A percentile compares a stretch with the other conserved stretches of the same genome.
phyloP scores from a whole-genome alignment of 1,140 invertebrate species.

The Apis cerana region DNA sequence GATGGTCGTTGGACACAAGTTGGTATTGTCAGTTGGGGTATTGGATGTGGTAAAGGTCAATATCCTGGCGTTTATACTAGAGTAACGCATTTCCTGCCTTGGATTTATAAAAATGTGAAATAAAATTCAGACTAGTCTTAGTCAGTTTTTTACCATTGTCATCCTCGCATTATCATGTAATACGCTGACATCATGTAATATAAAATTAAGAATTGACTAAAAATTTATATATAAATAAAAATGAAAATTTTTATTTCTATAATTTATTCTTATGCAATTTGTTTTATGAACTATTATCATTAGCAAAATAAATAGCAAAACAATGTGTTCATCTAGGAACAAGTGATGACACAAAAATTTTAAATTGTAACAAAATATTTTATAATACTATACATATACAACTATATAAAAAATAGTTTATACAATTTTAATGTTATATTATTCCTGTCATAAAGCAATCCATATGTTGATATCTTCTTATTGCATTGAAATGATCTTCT shows the following conservation, averaged over 20 bases:
- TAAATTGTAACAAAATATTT: slow-evolving; percentile 69
- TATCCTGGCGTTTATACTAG: slow-evolving; percentile 95
- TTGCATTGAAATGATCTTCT: slow-evolving; percentile 62
- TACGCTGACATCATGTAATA: not conserved
- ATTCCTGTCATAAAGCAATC: slow-evolving; percentile 31
- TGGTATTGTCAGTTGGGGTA: slow-evolving; percentile 96
- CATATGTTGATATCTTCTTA: not conserved
- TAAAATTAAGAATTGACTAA: slow-evolving; percentile 1
- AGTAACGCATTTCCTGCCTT: slow-evolving; percentile 88
- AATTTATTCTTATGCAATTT: not conserved
- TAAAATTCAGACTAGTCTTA: slow-evolving; percentile 53
- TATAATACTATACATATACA: slow-evolving; percentile 69
- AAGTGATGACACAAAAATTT: slow-evolving; percentile 33
- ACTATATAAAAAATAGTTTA: slow-evolving; percentile 73
- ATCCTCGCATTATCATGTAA: not conserved
- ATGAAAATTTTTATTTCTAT: not conserved
- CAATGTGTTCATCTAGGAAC: slow-evolving; percentile 2
- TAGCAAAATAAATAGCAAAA: not conserved
- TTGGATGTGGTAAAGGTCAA: slow-evolving; percentile 94
- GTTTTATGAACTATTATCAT: not conserved
- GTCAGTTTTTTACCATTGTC: slow-evolving; percentile 1
- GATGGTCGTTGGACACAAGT: slow-evolving; percentile 91
- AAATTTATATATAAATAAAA: slow-evolving; percentile 11
- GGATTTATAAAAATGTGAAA: slow-evolving; percentile 89
- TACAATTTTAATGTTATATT: slow-evolving; percentile 40